A percentile compares a stretch with the other conserved stretches of the same genome.
phyloP scores from a whole-genome alignment of 2,888 invertebrate species.

The Chromoteleia sp. region DNA sequence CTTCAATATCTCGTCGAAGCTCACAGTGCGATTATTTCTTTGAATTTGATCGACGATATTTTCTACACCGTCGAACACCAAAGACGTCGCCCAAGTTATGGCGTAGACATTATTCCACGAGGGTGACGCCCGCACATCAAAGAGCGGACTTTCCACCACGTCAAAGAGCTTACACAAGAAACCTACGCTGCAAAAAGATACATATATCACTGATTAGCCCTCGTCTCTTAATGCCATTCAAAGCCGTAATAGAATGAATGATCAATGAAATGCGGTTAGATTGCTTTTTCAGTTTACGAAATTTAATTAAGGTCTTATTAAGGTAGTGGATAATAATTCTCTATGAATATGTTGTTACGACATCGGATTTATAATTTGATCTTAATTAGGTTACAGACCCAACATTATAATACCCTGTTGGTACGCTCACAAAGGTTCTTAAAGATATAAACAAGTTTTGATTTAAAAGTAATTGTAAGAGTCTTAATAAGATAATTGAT shows the following conservation, averaged over 20 bases:
- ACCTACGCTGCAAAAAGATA: slow-evolving; percentile 79
- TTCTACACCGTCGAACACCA: slow-evolving; percentile 76
- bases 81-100: slow-evolving; percentile 76
- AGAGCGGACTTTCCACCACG: slow-evolving; percentile 78
- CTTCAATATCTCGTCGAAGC: slow-evolving; percentile 70
- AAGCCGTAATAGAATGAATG: not conserved
- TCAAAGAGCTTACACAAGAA: slow-evolving; percentile 78
- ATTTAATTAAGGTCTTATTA: no score
- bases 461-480: no score
- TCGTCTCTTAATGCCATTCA: not conserved
- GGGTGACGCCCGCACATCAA: slow-evolving; percentile 72
- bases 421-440: no score
- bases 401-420: no score
- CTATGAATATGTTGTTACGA: no score
- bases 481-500: no score
- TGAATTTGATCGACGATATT: slow-evolving; percentile 76
- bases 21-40: slow-evolving; percentile 70
- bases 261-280: not conserved
- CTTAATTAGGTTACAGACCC: no score
- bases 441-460: no score
- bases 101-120: slow-evolving; percentile 76
- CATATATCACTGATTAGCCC: slow-evolving; percentile 41
- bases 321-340: no score
- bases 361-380: no score
- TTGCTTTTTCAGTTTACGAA: not conserved